Evolutionary conservation across 2,888 invertebrate genomes (phyloP), one percentile per base, ranked within the genome.

Genomic region (Lasioglossum calceatum): DNA sequence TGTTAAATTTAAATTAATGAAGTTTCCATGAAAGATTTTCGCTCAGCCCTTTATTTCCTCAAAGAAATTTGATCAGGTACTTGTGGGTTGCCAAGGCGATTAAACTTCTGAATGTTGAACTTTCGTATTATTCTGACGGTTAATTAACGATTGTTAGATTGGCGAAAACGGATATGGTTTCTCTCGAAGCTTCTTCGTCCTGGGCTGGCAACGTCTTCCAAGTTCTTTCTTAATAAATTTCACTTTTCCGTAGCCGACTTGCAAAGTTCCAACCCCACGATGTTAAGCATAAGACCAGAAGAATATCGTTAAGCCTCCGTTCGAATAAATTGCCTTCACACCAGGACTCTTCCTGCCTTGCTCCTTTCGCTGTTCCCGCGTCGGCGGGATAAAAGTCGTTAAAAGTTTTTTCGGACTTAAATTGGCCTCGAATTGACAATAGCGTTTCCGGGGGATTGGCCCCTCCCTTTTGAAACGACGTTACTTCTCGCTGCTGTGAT

Each of bases 351-450:
- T 84, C 54, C 39, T 42, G 23, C 47, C 47, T 44, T n/a, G 77
- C 71, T 73, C 27, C 12, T 50, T 74, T 70, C 64, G 73, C 27
- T 50, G 78, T 74, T 77, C 58, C 80, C 72, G 64, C 73, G 74
- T 84, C 84, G 44, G 16, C 74, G 54, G 79, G 83, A 81, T 88
- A 75, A 77, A 91, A 90, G 89, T 92, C 86, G 86, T 91, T 92
- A 88, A 90, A 91, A 92, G 74, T 91, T 91, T 87, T 90, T 84
- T 73, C 77, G 78, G 86, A 87, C 84, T 88, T 87, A 87, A 89
- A 92, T 92, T 90, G 87, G 87, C 85, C 84, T 86, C 85, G 87
- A 91, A 91, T 91, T 74, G 91, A 91, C 91, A 87, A 88, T 89
- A 81, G 79, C 83, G 70, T 84, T 87, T 81, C 78, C 71, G 32